phyloP scores from a whole-genome alignment of 2,888 invertebrate species.

The Tetranychus truncatus region DNA sequence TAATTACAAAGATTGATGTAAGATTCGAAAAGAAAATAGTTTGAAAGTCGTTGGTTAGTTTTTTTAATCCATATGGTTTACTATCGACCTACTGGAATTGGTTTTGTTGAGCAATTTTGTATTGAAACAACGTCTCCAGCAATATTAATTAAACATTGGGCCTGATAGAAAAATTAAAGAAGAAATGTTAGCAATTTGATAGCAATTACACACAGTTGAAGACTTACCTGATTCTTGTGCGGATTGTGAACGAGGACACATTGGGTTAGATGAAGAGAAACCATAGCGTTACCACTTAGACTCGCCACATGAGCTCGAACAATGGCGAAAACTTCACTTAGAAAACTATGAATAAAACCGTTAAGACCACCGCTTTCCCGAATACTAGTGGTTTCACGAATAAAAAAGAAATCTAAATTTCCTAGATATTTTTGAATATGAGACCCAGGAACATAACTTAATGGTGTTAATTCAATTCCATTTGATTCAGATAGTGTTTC shows the following conservation, averaged over 20 bases:
- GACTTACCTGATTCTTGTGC: conserved; percentile 77
- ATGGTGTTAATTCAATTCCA: conserved; percentile 61
- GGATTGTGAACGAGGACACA: conserved; percentile 74
- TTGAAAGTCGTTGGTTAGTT: too few relatives aligned
- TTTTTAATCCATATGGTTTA: too few relatives aligned
- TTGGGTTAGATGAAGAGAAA: conserved; percentile 79
- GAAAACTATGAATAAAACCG: conserved; percentile 81
- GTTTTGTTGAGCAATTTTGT: neutral
- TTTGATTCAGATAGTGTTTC: conserved; percentile 29
- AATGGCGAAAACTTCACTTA: conserved; percentile 79
- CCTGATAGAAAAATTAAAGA: conserved; percentile 43
- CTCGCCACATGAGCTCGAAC: conserved; percentile 80
- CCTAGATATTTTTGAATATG: conserved; percentile 64
- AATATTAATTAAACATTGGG: conserved; percentile 82
- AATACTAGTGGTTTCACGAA: conserved; percentile 78
- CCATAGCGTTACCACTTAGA: conserved; percentile 82
- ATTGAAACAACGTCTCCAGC: conserved; percentile 68
- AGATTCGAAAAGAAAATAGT: too few relatives aligned
- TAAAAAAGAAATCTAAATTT: conserved; percentile 79
- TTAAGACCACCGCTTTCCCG: conserved; percentile 75
- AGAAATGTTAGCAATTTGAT: neutral
- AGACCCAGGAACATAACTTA: conserved; percentile 57
- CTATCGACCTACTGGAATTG: neutral
- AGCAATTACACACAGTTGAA: neutral
- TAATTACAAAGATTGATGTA: too few relatives aligned